Evolutionary conservation across 2,113 vertebrate genomes (phyloP), one percentile per base, ranked within the genome.

Genomic region (Illadopsis cleaveri): DNA sequence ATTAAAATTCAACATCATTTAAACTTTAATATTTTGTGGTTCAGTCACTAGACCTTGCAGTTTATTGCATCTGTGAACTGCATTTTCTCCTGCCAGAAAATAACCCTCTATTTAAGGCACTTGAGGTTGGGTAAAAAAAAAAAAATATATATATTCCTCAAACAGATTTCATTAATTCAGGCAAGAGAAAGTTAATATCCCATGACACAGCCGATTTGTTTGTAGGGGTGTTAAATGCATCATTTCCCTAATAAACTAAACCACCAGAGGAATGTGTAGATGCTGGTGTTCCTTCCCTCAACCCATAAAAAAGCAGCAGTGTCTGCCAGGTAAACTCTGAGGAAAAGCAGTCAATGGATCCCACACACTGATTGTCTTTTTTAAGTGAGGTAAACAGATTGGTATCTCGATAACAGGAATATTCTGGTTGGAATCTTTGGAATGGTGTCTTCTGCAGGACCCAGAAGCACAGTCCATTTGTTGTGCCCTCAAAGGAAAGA

Each of bases 201-300:
- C 96, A 96, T 97, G 96, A 94, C 89, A 92, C 89, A 95, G 96
- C 64, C 61, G 51, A 96, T 97, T 96, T 94, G 92, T 97, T 96
- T 96, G 92, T 78, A 89, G 35, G 89, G 80, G 66, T 93, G 89
- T 95, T 96, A 97, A 96, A 97, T 97, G 93, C 94, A 97, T 89
- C 86, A 96, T 97, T 97, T 97, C 86, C 79, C 91, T 97, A 96
- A 97, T 92, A 96, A 96, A 96, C 89, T 86, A 82, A 96, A 78
- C 86, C 95, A 89, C 92, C 25, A 94, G 82, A 96, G 95, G 66
- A 92, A 88, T 51, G 68, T 80, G 72, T 61, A 94, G 83, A 96
- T 95, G 82, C 93, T 95, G 85, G 79, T 91, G 88, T 92, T 95
- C 78, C 69, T 83, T 87, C 37, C 45, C 68, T 95, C 80, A 90